These are phyloP conservation scores for Hippocampus guttulatus DNA, from an alignment of 2,113 vertebrate species.

Conservation along the genomic window DNA sequence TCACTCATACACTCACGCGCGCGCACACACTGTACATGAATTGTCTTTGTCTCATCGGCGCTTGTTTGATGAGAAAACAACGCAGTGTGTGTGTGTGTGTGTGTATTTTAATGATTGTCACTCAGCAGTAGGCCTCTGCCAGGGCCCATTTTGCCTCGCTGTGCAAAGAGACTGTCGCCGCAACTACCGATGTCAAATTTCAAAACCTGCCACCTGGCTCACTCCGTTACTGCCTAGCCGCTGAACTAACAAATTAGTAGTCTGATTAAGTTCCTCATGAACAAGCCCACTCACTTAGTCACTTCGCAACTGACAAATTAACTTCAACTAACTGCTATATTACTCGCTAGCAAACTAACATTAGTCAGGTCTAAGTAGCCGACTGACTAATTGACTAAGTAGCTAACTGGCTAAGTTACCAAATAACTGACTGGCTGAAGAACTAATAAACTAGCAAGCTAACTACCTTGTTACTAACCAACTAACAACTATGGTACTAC, in stretches of 20 bases:
- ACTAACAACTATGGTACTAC: too few species aligned
- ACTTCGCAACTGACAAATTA: too few species aligned
- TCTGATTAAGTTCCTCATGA: too few species aligned
- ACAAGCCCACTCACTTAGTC: too few species aligned
- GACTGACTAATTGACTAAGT: too few species aligned
- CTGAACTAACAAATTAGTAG: background rate
- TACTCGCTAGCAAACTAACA: too few species aligned
- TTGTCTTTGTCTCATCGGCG: background rate
- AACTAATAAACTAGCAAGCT: too few species aligned
- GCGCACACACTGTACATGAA: constrained; percentile 18
- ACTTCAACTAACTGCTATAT: too few species aligned
- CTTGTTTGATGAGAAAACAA: background rate
- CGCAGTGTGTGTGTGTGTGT: background rate
- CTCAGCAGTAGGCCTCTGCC: background rate
- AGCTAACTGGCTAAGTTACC: too few species aligned
- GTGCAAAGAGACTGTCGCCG: background rate
- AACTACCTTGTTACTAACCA: too few species aligned
- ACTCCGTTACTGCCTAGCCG: background rate
- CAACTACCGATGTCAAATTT: background rate
- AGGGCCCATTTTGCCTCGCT: background rate
- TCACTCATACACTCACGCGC: constrained; percentile 20
- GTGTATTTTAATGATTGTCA: background rate
- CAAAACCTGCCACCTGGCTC: background rate
- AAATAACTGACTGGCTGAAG: too few species aligned
- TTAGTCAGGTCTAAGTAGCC: too few species aligned